Conservation (phyloP, 2,113 vertebrate species). For the Serilophus lunatus region DNA sequence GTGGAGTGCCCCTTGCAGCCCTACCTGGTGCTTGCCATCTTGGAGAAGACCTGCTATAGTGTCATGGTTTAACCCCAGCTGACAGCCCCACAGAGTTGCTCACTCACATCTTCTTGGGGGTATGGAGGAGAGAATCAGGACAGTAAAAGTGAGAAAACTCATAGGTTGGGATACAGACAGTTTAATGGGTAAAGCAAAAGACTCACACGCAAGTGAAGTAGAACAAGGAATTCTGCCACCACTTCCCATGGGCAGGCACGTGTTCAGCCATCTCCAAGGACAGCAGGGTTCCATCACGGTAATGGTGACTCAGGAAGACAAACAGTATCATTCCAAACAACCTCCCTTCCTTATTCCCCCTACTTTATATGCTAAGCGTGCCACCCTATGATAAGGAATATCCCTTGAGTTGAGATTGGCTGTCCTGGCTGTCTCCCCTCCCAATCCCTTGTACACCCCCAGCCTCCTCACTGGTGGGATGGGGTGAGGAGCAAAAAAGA, state of each 20-base stretch:
- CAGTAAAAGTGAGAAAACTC: background rate
- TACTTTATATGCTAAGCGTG: background rate
- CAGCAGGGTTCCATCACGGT: background rate
- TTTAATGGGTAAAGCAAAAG: background rate
- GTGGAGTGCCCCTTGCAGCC: background rate
- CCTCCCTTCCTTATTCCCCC: background rate
- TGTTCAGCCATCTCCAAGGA: background rate
- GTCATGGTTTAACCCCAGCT: background rate
- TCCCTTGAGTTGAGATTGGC: background rate
- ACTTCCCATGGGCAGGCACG: background rate
- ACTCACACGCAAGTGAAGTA: background rate
- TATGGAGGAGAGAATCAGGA: background rate
- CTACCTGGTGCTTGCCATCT: background rate
- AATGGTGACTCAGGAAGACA: rapidly evolving
- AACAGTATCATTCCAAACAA: background rate
- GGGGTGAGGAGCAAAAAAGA: background rate
- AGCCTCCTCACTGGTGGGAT: background rate
- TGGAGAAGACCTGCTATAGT: background rate
- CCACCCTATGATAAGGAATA: background rate
- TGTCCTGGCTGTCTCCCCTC: background rate
- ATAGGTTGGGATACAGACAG: background rate
- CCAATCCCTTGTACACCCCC: background rate
- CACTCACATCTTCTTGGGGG: background rate
- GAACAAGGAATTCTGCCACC: background rate
- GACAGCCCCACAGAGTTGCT: background rate